Conservation (phyloP, 1,140 invertebrate species). For the Neodiprion pinetum region DNA sequence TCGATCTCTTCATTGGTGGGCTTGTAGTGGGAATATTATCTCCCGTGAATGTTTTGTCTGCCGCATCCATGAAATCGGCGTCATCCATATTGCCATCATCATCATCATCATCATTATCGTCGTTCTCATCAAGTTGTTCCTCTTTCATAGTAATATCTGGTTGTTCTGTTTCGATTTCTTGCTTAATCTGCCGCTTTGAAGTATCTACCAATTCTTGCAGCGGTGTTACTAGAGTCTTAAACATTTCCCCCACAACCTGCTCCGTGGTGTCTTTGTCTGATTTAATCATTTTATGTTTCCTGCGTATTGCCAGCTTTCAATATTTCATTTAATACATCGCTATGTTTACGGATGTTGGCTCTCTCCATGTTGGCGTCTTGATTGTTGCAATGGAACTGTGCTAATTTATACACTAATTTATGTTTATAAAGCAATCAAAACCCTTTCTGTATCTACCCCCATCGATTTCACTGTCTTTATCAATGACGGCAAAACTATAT, state of each 20-base stretch:
- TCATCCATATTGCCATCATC: too few species aligned
- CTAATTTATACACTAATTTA: constrained; percentile 1
- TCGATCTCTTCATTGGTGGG: background rate
- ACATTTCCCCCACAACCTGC: background rate
- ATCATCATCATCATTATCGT: too few species aligned
- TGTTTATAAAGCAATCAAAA: constrained; percentile 28
- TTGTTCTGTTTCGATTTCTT: constrained; percentile 12
- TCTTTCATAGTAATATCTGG: background rate
- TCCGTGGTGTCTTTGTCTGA: background rate
- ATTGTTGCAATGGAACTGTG: background rate
- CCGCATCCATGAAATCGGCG: background rate
- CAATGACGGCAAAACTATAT: constrained; percentile 31
- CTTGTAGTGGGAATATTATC: background rate
- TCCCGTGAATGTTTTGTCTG: background rate
- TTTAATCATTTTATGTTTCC: background rate
- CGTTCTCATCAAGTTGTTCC: background rate
- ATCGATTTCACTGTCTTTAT: constrained; percentile 31
- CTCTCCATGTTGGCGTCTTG: background rate
- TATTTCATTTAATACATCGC: background rate
- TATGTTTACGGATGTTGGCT: background rate
- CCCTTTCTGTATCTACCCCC: constrained; percentile 27
- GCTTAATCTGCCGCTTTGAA: background rate
- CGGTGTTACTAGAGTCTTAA: background rate
- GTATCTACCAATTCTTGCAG: background rate
- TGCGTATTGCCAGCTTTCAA: background rate